Conservation (phyloP, 1,140 invertebrate genomes). For the Atta texana region DNA sequence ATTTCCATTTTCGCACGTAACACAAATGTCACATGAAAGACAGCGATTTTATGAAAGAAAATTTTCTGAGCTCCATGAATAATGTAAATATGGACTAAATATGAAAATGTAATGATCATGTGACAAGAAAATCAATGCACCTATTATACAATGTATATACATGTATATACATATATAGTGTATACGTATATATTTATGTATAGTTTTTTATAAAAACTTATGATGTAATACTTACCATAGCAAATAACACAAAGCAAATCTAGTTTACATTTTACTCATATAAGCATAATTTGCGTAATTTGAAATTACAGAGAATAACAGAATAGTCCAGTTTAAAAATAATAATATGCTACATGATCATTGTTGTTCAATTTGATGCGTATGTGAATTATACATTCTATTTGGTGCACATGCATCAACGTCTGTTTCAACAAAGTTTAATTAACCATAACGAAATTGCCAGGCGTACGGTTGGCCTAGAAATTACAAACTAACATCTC, state of each 20-base stretch:
- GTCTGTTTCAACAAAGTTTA: conserved; percentile 46
- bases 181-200: not conserved
- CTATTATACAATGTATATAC: not conserved
- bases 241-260: not conserved
- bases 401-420: conserved; percentile 41
- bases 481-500: conserved; percentile 55
- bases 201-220: not conserved
- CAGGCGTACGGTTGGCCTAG: conserved; percentile 34
- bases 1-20: conserved; percentile 30
- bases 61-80: not conserved
- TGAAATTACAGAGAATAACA: not conserved
- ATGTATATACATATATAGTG: not conserved
- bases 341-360: conserved; percentile 27
- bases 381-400: conserved; percentile 38
- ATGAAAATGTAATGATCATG: conserved; percentile 16
- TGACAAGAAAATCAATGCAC: conserved; percentile 3
- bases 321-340: not conserved
- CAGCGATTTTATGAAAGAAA: conserved; percentile 7
- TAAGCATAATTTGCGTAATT: not conserved
- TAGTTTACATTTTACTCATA: not conserved
- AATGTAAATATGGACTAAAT: not conserved
- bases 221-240: conserved; percentile 5
- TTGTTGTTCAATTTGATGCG: conserved; percentile 37
- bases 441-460: conserved; percentile 58
- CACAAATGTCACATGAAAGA: not conserved